phyloP scores from a whole-genome alignment of 1,140 invertebrate genomes.

The Patella vulgata region DNA sequence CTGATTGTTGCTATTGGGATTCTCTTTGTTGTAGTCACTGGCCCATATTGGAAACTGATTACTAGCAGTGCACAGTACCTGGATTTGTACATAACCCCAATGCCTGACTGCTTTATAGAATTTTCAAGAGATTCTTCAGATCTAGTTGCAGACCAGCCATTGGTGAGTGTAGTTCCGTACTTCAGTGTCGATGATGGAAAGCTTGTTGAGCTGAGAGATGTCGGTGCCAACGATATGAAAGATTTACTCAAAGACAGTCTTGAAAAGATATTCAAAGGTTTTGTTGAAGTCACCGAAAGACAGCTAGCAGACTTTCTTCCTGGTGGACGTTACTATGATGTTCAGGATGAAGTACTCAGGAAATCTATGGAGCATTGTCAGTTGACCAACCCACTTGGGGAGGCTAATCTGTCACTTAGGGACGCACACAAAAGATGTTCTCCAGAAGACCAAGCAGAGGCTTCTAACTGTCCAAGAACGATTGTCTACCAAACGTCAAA shows the following conservation, averaged over 20 bases:
- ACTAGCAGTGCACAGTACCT: slow-evolving; percentile 1
- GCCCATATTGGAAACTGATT: slow-evolving; percentile 18
- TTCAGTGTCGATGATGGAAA: too few species aligned
- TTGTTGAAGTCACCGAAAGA: neutral
- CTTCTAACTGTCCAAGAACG: too few species aligned
- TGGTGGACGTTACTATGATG: slow-evolving; percentile 5
- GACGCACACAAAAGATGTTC: too few species aligned
- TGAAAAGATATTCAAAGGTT: too few species aligned
- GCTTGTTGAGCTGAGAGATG: too few species aligned
- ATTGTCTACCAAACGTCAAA: neutral
- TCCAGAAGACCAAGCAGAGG: too few species aligned
- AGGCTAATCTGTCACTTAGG: too few species aligned
- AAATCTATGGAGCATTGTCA: slow-evolving; percentile 6
- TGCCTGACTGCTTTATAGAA: slow-evolving; percentile 4
- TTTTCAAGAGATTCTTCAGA: neutral
- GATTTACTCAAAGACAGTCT: too few species aligned
- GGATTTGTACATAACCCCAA: slow-evolving; percentile 4
- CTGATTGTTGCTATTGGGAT: slow-evolving; percentile 1
- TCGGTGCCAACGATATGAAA: too few species aligned
- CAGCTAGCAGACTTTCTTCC: slow-evolving; percentile 7
- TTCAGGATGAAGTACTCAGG: neutral
- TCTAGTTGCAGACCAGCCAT: too few species aligned
- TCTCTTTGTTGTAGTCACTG: too few species aligned
- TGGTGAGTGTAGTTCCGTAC: too few species aligned
- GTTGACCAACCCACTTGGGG: slow-evolving; percentile 11